Percentiles rank a stretch among this genome's conserved stretches.
These are phyloP conservation scores for Nysson spinosus DNA, from an alignment of 2,888 invertebrate genomes.

Conservation along the genomic window DNA sequence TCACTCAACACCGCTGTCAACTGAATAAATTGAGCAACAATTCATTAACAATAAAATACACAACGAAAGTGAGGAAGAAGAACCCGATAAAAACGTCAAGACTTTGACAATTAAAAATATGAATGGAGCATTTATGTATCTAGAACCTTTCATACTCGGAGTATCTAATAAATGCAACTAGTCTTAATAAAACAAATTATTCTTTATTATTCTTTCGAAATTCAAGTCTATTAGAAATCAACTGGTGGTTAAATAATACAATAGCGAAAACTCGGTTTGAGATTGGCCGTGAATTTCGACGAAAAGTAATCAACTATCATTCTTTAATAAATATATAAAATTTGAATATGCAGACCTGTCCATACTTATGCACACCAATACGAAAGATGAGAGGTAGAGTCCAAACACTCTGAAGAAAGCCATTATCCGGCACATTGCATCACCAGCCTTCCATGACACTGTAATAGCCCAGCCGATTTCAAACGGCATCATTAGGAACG, in stretches of 20 bases:
- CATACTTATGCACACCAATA: slow-evolving; percentile 92
- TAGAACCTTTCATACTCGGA: no score
- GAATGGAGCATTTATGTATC: slow-evolving; percentile 16
- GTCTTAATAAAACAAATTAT: no score
- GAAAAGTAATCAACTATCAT: background rate
- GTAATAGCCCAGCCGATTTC: slow-evolving; percentile 94
- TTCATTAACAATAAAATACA: no score
- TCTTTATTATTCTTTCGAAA: no score
- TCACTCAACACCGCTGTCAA: no score
- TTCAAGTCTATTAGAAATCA: no score
- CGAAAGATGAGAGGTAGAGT: slow-evolving; percentile 90
- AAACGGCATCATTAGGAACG: slow-evolving; percentile 93
- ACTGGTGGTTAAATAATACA: no score
- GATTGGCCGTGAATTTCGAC: background rate
- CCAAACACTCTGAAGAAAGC: slow-evolving; percentile 93
- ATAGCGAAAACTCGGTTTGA: no score
- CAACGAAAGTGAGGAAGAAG: no score
- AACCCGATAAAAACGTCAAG: slow-evolving; percentile 25
- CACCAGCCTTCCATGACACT: slow-evolving; percentile 91
- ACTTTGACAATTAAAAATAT: slow-evolving; percentile 23
- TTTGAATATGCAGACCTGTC: slow-evolving; percentile 83
- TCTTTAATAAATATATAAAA: background rate
- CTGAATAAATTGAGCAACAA: no score
- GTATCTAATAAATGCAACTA: no score
- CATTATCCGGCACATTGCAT: slow-evolving; percentile 90